phyloP scores from a whole-genome alignment of 1,140 invertebrate species.

The Hyles vespertilio region DNA sequence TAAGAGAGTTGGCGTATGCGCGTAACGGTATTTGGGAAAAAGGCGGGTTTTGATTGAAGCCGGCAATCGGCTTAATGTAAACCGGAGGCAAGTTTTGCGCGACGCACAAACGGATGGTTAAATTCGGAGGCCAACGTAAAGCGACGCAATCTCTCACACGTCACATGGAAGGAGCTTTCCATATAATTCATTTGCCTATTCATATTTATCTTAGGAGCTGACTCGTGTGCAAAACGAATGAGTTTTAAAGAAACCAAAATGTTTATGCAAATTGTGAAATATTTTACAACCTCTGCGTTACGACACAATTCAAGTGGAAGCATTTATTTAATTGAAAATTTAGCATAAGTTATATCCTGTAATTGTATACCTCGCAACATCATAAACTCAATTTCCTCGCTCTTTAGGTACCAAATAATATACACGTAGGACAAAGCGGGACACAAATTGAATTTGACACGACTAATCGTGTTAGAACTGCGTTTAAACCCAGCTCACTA shows the following conservation, averaged over 20 bases:
- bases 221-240: slow-evolving; percentile 23
- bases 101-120: slow-evolving; percentile 67
- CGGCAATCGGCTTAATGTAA: slow-evolving; percentile 72
- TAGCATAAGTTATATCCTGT: too few relatives aligned
- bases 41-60: slow-evolving; percentile 70
- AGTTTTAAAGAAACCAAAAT: slow-evolving; percentile 7
- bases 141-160: slow-evolving; percentile 70
- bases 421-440: too few relatives aligned
- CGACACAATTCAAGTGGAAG: too few relatives aligned
- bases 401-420: too few relatives aligned
- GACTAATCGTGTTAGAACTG: too few relatives aligned
- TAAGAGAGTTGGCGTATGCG: slow-evolving; percentile 33
- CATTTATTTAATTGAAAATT: too few relatives aligned
- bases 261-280: slow-evolving; percentile 1
- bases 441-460: too few relatives aligned
- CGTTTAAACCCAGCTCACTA: too few relatives aligned
- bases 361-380: too few relatives aligned
- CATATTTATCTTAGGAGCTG: slow-evolving; percentile 71
- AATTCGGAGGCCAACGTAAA: slow-evolving; percentile 70
- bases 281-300: slow-evolving; percentile 13
- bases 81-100: slow-evolving; percentile 66
- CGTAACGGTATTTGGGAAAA: slow-evolving; percentile 55
- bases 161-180: slow-evolving; percentile 65
- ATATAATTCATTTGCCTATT: slow-evolving; percentile 72
- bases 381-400: too few relatives aligned